Evolutionary conservation across 2,888 invertebrate genomes (phyloP).

Genomic region (Pollenia griseotomentosa): DNA sequence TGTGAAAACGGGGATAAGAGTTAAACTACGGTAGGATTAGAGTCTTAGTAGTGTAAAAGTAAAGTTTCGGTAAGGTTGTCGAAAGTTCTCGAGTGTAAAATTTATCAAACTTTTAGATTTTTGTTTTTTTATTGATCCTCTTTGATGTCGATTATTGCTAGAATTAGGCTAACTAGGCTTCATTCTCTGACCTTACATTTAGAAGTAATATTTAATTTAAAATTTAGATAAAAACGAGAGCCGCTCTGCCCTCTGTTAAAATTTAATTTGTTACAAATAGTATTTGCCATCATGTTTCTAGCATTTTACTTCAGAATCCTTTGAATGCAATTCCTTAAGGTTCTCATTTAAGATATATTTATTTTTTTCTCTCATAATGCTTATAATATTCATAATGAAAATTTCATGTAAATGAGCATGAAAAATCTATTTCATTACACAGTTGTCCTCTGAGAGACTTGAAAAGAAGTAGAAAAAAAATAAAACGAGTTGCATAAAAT

Average conservation of each 20-base stretch:
- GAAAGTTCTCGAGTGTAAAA: no score
- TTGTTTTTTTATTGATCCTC: no score
- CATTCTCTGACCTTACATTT: neutral
- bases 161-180: no score
- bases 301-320: constrained; percentile 25
- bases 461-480: constrained; percentile 12
- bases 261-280: constrained; percentile 2
- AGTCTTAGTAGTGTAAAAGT: no score
- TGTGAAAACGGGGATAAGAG: no score
- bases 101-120: no score
- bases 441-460: constrained; percentile 36
- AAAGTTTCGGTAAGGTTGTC: no score
- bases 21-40: no score
- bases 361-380: constrained; percentile 12
- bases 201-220: neutral
- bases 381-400: constrained; percentile 67
- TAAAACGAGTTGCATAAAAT: constrained; percentile 23
- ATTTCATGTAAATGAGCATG: constrained; percentile 82
- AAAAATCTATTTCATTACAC: constrained; percentile 81
- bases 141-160: no score
- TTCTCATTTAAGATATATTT: constrained; percentile 36
- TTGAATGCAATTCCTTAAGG: constrained; percentile 51
- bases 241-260: neutral
- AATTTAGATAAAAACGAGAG: neutral
- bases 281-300: constrained; percentile 20